These are phyloP conservation scores for Dicranocentrus wangi DNA, from an alignment of 2,888 invertebrate genomes.

Conservation along the genomic window DNA sequence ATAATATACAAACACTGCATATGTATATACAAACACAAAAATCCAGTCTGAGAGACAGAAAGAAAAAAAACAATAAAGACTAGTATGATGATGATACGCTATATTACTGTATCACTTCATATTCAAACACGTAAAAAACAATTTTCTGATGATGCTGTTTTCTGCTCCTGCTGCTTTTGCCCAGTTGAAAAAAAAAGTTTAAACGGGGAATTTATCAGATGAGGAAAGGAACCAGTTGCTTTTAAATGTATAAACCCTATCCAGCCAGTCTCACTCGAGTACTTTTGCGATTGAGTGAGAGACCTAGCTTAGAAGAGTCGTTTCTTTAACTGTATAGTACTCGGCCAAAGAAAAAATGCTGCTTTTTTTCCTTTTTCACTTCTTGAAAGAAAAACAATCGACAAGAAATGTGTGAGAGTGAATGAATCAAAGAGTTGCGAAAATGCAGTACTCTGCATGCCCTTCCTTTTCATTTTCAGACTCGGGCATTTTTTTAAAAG, in stretches of 20 bases:
- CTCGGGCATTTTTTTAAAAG: slow-evolving; percentile 6
- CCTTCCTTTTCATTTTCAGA: slow-evolving; percentile 11
- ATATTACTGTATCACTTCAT: slow-evolving; percentile 3
- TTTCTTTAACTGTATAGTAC: too few species aligned
- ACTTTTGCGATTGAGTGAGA: too few species aligned
- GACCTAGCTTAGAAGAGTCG: too few species aligned
- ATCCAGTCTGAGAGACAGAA: slow-evolving; percentile 11
- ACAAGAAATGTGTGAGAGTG: background rate
- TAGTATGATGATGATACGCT: background rate
- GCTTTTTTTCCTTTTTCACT: slow-evolving; percentile 1
- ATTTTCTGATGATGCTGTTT: slow-evolving; percentile 2
- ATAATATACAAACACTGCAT: slow-evolving; percentile 11
- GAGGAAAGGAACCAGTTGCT: slow-evolving; percentile 43
- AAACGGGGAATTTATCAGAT: background rate
- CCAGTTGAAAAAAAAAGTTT: background rate
- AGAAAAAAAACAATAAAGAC: background rate
- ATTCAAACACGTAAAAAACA: background rate
- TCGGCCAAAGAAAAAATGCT: too few species aligned
- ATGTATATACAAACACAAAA: slow-evolving; percentile 19
- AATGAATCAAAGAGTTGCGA: background rate
- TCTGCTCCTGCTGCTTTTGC: background rate
- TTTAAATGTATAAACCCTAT: slow-evolving; percentile 6
- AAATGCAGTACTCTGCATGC: background rate
- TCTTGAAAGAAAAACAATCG: slow-evolving; percentile 5
- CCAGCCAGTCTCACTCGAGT: too few species aligned